Conservation (phyloP, 2,888 invertebrate genomes). For the Drosophila mercatorum region DNA sequence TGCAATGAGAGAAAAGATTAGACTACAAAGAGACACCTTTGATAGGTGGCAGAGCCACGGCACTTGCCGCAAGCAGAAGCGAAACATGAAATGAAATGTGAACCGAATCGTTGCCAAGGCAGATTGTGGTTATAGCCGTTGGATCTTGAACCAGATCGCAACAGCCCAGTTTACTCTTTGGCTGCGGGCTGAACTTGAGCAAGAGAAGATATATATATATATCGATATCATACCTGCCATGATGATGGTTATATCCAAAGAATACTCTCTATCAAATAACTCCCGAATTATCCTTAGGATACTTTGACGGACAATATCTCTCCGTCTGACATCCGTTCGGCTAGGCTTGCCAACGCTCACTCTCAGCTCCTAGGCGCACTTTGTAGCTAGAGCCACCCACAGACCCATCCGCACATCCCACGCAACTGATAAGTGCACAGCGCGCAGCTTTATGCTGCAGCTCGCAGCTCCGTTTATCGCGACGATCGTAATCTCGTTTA, state of each 20-base stretch:
- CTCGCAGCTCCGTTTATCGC: conserved; percentile 40
- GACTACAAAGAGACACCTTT: conserved; percentile 19
- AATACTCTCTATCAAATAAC: not conserved
- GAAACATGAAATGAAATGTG: conserved; percentile 36
- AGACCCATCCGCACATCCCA: conserved; percentile 44
- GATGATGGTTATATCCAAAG: conserved; percentile 6
- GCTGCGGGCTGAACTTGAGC: not conserved
- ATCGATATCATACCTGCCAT: conserved; percentile 59
- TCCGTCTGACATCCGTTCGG: not conserved
- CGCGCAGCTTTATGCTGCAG: conserved; percentile 50
- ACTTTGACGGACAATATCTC: not conserved
- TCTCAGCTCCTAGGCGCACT: conserved; percentile 24
- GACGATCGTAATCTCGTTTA: conserved; percentile 52
- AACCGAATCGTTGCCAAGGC: conserved; percentile 42
- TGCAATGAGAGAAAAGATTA: conserved; percentile 35
- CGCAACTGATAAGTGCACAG: conserved; percentile 69
- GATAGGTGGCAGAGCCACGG: conserved; percentile 3
- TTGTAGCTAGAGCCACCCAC: conserved; percentile 39
- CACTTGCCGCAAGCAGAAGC: conserved; percentile 19
- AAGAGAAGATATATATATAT: not conserved
- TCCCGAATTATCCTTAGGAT: not conserved
- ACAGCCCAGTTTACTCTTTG: conserved; percentile 6
- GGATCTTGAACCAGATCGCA: conserved; percentile 64
- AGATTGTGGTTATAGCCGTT: conserved; percentile 59
- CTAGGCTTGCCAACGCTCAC: conserved; percentile 1